Conservation (phyloP, 2,888 invertebrate genomes). For the Eilema caniola region DNA sequence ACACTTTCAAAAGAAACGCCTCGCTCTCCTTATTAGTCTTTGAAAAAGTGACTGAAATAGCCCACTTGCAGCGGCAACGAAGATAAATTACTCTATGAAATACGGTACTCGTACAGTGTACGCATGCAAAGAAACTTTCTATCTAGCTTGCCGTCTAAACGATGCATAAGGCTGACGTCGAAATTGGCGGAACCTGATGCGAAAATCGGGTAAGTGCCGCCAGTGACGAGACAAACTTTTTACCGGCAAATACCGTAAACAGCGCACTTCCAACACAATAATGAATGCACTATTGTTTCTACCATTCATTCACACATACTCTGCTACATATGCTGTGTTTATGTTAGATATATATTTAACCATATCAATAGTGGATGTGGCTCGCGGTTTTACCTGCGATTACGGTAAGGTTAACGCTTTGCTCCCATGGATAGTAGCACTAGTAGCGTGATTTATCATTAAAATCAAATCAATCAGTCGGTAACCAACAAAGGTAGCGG, state of each 20-base stretch:
- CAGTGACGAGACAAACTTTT: conserved; percentile 46
- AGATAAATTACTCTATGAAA: conserved; percentile 30
- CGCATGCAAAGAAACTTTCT: conserved; percentile 34
- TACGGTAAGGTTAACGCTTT: background rate
- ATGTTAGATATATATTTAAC: background rate
- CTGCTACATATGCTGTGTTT: conserved; percentile 20
- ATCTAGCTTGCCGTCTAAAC: conserved; percentile 21
- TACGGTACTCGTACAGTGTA: conserved; percentile 41
- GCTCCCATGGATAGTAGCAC: background rate
- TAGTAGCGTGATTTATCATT: background rate
- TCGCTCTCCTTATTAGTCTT: conserved; percentile 25
- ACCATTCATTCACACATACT: conserved; percentile 40
- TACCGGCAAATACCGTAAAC: conserved; percentile 41
- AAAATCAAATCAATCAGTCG: conserved; percentile 2
- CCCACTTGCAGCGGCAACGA: conserved; percentile 20
- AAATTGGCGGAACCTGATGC: conserved; percentile 52
- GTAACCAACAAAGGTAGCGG: background rate
- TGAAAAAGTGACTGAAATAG: conserved; percentile 31
- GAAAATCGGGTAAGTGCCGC: conserved; percentile 42
- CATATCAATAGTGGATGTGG: too few relatives aligned
- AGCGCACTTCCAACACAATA: conserved; percentile 50
- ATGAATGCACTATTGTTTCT: conserved; percentile 65
- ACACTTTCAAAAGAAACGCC: conserved; percentile 29
- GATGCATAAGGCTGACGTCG: conserved; percentile 53
- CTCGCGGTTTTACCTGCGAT: background rate